phyloP scores from a whole-genome alignment of 2,888 invertebrate species.

The Mactromeris polynyma region DNA sequence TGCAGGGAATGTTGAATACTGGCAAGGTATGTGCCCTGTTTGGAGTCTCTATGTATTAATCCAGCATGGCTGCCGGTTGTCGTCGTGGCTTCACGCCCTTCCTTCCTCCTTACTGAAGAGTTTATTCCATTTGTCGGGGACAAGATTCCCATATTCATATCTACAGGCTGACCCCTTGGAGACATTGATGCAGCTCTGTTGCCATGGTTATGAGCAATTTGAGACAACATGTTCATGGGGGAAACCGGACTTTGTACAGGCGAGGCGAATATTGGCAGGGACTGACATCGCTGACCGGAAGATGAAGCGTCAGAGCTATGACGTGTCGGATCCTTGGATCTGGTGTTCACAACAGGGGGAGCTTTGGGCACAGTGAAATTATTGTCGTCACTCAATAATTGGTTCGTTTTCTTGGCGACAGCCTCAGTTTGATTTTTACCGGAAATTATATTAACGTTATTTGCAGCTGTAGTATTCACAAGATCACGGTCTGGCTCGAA shows the following conservation, averaged over 20 bases:
- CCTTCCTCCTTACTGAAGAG: conserved; percentile 33
- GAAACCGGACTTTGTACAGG: conserved; percentile 35
- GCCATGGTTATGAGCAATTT: conserved; percentile 18
- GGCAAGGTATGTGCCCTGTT: conserved; percentile 55
- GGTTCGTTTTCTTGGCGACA: background rate
- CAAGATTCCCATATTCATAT: conserved; percentile 16
- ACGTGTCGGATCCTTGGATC: conserved; percentile 5
- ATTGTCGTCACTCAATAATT: conserved; percentile 36
- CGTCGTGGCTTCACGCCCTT: background rate
- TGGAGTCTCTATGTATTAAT: conserved; percentile 2
- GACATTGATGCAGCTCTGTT: conserved; percentile 65
- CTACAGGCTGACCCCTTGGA: conserved; percentile 46
- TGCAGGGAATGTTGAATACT: conserved; percentile 67
- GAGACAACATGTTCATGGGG: conserved; percentile 9
- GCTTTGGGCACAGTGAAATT: conserved; percentile 66
- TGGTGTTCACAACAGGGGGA: conserved; percentile 45
- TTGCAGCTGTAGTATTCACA: background rate
- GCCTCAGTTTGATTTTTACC: background rate
- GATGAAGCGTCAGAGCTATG: conserved; percentile 38
- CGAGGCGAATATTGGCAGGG: conserved; percentile 51
- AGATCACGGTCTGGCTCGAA: conserved; percentile 46
- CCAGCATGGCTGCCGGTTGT: background rate
- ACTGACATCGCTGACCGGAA: conserved; percentile 48
- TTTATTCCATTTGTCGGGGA: conserved; percentile 17
- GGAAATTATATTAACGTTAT: background rate